phyloP scores from a whole-genome alignment of 2,797 vertebrate genomes.

The Pantherophis alleghaniensis region DNA sequence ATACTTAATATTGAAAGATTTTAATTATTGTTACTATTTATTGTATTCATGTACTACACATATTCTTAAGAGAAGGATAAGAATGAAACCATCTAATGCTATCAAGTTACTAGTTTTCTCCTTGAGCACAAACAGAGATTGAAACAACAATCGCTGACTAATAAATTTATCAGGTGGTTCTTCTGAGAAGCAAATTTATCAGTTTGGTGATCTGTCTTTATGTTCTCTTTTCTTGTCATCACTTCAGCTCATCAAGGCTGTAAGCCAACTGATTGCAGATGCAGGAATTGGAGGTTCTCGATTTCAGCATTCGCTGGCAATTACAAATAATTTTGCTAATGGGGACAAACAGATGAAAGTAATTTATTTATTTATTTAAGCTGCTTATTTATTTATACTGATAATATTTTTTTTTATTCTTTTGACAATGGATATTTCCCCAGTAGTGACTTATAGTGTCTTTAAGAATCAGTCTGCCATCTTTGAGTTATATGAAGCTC shows the following conservation, averaged over 20 bases:
- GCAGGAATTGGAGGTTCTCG: slow-evolving; percentile 93
- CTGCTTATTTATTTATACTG: background rate
- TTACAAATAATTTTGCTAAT: slow-evolving; percentile 98
- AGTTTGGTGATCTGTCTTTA: slow-evolving; percentile 26
- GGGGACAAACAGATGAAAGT: slow-evolving; percentile 96
- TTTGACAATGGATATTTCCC: background rate
- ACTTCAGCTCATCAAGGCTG: slow-evolving; percentile 92
- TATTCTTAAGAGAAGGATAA: background rate
- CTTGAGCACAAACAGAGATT: background rate
- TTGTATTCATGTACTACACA: background rate
- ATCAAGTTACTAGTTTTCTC: background rate
- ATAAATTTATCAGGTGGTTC: background rate
- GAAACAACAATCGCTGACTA: background rate
- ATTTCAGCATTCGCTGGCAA: slow-evolving; percentile 96
- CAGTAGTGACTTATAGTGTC: background rate
- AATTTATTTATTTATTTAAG: slow-evolving; percentile 43
- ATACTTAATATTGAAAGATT: background rate
- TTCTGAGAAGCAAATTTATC: background rate
- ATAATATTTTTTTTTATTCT: slow-evolving; percentile 42
- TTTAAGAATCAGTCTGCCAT: background rate
- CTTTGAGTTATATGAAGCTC: background rate
- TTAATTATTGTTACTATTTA: background rate
- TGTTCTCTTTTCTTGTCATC: slow-evolving; percentile 16
- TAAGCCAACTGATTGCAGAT: slow-evolving; percentile 96
- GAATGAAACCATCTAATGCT: background rate